Base-by-base conservation (phyloP, 2,888 invertebrate species). In the Callimorpha dominula region DNA sequence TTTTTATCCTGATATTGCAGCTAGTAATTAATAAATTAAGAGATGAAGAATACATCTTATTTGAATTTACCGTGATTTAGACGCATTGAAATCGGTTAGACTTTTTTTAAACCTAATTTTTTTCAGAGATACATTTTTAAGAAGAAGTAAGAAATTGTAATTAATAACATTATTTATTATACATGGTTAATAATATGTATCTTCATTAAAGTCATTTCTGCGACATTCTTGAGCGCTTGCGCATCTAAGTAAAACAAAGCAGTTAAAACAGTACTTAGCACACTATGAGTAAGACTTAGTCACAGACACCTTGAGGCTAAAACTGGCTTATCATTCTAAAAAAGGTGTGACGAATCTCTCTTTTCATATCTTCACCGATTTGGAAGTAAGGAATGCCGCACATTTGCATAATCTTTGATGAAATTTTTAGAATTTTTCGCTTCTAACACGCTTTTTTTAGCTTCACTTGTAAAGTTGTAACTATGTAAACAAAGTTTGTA, bases 161-260 rank as follows among this genome's bases (percentile, higher is more conserved):
- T 46, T 6, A 46, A 46, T 46, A 31, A 31, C 2, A 31, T 31
- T 31, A 31, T 12, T 31, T 31, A 31, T 12, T n/a, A 60, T 43
- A 40, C 8, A 54, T 15, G 20, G 46, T 7, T 11, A 7, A 15
- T 67, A 42, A 46, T 11, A 31, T 68, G 42, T n/a, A 62, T 68
- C 49, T 68, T 46, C 9, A 57, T 68, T 46, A 60, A 42, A 68
- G 60, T 46, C 60, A 68, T 62, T 49, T 82, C 75, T 73, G 72
- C 76, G 77, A 77, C 82, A 82, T 86, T 82, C 85, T 80, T 81
- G 49, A 69, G 71, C 77, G 81, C 80, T 85, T 81, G 80, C 85
- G 78, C 76, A 71, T 65, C 78, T 63, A 66, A 69, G 65, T 69
- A 69, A 74, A 85, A 85, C 73, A 83, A 66, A 62, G 78, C 74